Evolutionary conservation across 2,888 invertebrate species (phyloP).

Genomic region (Drosophila birchii): DNA sequence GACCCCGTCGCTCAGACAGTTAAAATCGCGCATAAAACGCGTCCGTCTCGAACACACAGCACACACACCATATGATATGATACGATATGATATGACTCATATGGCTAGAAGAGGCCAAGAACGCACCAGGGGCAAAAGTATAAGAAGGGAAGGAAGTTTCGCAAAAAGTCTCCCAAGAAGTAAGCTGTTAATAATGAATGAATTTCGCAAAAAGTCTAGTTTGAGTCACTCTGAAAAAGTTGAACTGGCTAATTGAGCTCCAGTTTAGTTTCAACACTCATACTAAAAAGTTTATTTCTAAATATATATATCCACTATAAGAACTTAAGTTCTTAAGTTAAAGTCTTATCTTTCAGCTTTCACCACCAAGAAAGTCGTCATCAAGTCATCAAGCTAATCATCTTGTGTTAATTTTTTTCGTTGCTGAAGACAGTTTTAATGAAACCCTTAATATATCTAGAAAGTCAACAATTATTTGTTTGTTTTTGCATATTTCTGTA

Average conservation of each 20-base stretch:
- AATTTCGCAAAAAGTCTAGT: slow-evolving; percentile 26
- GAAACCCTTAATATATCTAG: slow-evolving; percentile 8
- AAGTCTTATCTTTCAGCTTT: neutral
- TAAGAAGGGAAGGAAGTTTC: slow-evolving; percentile 9
- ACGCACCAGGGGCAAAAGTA: neutral
- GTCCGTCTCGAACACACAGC: slow-evolving; percentile 24
- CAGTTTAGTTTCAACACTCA: neutral
- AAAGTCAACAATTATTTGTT: slow-evolving; percentile 9
- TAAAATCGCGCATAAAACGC: slow-evolving; percentile 72
- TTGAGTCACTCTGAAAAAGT: slow-evolving; percentile 8
- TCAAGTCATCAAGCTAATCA: neutral
- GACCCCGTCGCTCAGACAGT: slow-evolving; percentile 77
- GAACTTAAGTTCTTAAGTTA: neutral
- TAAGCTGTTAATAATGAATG: slow-evolving; percentile 26
- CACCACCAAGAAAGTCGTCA: neutral
- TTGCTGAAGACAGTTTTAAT: neutral
- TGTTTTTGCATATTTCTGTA: slow-evolving; percentile 28
- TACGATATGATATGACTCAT: slow-evolving; percentile 55
- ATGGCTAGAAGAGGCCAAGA: slow-evolving; percentile 37
- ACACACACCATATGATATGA: slow-evolving; percentile 21
- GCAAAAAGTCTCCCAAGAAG: slow-evolving; percentile 14
- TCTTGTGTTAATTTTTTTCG: slow-evolving; percentile 6
- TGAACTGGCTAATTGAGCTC: neutral
- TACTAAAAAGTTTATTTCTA: neutral
- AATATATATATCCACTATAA: too few relatives aligned